phyloP scores from a whole-genome alignment of 2,797 vertebrate species.

The Falco columbarius region DNA sequence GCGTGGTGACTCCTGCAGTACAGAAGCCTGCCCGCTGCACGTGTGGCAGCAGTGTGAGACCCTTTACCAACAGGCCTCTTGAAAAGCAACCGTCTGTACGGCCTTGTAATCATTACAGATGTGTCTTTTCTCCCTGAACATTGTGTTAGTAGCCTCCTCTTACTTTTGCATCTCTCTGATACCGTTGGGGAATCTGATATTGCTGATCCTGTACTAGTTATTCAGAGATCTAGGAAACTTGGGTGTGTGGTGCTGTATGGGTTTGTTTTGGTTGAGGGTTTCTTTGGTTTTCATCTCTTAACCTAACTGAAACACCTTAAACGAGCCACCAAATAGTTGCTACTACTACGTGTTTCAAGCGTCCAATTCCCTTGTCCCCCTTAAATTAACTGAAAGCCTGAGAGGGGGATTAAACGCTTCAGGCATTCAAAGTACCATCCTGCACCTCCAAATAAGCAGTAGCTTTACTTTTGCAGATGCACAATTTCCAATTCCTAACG shows the following conservation, averaged over 20 bases:
- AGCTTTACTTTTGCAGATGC: constrained; percentile 6
- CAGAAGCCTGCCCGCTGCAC: fast-evolving
- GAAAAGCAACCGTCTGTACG: background rate
- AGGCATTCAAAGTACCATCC: background rate
- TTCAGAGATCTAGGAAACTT: background rate
- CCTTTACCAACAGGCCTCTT: background rate
- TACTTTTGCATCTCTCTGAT: background rate
- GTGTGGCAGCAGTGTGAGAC: background rate
- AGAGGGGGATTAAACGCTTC: background rate
- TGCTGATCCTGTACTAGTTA: background rate
- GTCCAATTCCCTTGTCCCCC: background rate
- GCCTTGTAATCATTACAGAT: background rate
- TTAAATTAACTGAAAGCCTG: background rate
- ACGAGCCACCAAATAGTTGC: background rate
- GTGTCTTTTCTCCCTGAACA: background rate
- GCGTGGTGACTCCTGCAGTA: background rate
- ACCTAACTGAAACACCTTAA: background rate
- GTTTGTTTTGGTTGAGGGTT: background rate
- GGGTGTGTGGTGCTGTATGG: background rate
- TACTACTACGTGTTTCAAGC: background rate
- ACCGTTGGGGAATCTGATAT: background rate
- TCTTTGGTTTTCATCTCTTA: background rate
- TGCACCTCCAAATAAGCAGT: background rate
- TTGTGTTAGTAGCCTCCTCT: fast-evolving
- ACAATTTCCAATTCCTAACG: background rate